Evolutionary conservation across 1,140 invertebrate genomes (phyloP).

Genomic region (Asobara japonica): DNA sequence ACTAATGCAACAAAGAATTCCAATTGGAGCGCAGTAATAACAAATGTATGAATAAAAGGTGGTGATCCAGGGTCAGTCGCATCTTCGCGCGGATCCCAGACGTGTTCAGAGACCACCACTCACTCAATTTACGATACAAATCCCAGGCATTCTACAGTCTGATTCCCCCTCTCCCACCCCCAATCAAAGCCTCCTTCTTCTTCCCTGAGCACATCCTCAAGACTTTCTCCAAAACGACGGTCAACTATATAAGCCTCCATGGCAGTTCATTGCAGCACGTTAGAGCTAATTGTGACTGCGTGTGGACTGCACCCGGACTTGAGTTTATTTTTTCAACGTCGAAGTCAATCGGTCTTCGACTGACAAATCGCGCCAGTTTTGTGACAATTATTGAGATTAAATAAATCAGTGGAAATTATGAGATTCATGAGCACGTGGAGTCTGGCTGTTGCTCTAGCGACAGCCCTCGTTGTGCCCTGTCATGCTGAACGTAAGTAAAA

Average conservation of each 20-base stretch:
- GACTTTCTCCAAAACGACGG: constrained; percentile 66
- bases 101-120: background rate
- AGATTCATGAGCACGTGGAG: constrained; percentile 49
- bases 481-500: constrained; percentile 56
- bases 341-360: background rate
- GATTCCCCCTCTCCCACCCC: constrained; percentile 29
- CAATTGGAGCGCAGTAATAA: background rate
- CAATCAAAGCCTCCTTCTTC: constrained; percentile 34
- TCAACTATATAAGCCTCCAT: constrained; percentile 64
- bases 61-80: background rate
- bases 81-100: background rate
- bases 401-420: constrained; percentile 44
- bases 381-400: constrained; percentile 1
- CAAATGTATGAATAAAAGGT: background rate
- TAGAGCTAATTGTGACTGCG: constrained; percentile 60
- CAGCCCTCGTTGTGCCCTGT: constrained; percentile 50
- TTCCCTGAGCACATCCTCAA: constrained; percentile 53
- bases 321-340: background rate
- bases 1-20: constrained; percentile 2
- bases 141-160: background rate
- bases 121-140: constrained; percentile 15
- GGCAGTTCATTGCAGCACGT: constrained; percentile 61
- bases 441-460: constrained; percentile 48
- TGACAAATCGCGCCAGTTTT: constrained; percentile 8
- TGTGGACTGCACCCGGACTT: background rate